These are phyloP conservation scores for Aphelinus atriplicis DNA, from an alignment of 1,140 invertebrate species.

Conservation along the genomic window DNA sequence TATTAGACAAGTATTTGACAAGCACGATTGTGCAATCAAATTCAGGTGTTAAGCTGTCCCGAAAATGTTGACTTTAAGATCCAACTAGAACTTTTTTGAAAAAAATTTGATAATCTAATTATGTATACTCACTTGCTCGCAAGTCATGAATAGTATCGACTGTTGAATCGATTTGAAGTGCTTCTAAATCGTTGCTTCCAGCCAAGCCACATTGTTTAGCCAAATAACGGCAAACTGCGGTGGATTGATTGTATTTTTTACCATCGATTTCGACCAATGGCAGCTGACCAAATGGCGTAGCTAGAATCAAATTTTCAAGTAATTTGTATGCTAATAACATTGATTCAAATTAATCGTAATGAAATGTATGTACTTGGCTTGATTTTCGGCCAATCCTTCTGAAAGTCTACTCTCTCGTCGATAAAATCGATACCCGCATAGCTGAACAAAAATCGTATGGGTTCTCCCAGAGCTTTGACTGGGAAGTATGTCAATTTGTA, in stretches of 20 bases:
- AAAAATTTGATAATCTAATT: no score
- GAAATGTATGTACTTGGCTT: slow-evolving; percentile 54
- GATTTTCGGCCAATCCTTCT: slow-evolving; percentile 57
- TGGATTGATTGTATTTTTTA: slow-evolving; percentile 73
- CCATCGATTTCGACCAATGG: slow-evolving; percentile 79
- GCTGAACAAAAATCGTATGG: slow-evolving; percentile 68
- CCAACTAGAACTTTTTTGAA: no score
- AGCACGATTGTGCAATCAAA: no score
- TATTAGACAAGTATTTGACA: no score
- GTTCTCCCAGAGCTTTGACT: slow-evolving; percentile 70
- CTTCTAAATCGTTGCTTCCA: slow-evolving; percentile 71
- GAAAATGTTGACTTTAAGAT: no score
- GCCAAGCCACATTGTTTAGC: slow-evolving; percentile 73
- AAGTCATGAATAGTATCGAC: slow-evolving; percentile 69
- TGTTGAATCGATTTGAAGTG: slow-evolving; percentile 70
- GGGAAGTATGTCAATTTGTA: slow-evolving; percentile 71
- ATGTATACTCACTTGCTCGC: slow-evolving; percentile 51
- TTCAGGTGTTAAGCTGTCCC: no score
- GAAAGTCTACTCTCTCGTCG: slow-evolving; percentile 63
- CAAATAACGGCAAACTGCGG: slow-evolving; percentile 75
- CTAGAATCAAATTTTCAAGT: slow-evolving; percentile 56
- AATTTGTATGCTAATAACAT: no score
- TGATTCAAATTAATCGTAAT: no score
- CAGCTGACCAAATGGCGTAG: slow-evolving; percentile 77
- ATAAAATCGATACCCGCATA: slow-evolving; percentile 70